phyloP scores from a whole-genome alignment of 2,113 vertebrate genomes.

The Lucifuga dentata region DNA sequence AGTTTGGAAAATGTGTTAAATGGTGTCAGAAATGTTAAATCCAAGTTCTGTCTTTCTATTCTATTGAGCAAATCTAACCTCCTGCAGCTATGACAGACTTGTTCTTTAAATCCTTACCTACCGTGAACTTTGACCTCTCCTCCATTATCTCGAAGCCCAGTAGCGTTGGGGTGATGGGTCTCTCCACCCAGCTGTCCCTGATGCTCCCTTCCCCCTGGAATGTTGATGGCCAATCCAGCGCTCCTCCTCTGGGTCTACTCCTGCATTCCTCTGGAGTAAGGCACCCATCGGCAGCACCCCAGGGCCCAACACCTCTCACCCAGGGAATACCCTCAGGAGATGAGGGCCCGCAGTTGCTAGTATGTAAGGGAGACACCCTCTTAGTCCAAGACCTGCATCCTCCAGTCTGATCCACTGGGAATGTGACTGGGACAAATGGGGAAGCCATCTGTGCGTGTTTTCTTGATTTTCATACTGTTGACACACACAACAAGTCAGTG shows the following conservation, averaged over 20 bases:
- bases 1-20: too few relatives aligned
- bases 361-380: conserved; percentile 82
- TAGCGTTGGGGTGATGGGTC: conserved; percentile 85
- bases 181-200: conserved; percentile 78
- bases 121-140: conserved; percentile 92
- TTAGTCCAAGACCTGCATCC: conserved; percentile 78
- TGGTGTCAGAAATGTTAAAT: too few relatives aligned
- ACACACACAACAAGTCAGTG: not conserved
- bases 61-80: too few relatives aligned
- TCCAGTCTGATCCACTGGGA: conserved; percentile 79
- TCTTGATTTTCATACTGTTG: not conserved
- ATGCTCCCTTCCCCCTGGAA: conserved; percentile 61
- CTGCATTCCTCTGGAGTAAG: conserved; percentile 80
- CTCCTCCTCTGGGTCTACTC: not conserved
- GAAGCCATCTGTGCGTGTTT: conserved; percentile 30
- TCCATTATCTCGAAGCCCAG: conserved; percentile 92
- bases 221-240: conserved; percentile 32
- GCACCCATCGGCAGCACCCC: conserved; percentile 65
- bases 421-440: conserved; percentile 84
- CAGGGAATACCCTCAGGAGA: conserved; percentile 75
- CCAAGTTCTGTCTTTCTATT: too few relatives aligned
- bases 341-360: conserved; percentile 72
- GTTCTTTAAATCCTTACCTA: conserved; percentile 81
- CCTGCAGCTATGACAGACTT: too few relatives aligned
- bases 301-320: conserved; percentile 69